Conservation (phyloP, 2,113 vertebrate genomes). For the Phoxinus phoxinus region DNA sequence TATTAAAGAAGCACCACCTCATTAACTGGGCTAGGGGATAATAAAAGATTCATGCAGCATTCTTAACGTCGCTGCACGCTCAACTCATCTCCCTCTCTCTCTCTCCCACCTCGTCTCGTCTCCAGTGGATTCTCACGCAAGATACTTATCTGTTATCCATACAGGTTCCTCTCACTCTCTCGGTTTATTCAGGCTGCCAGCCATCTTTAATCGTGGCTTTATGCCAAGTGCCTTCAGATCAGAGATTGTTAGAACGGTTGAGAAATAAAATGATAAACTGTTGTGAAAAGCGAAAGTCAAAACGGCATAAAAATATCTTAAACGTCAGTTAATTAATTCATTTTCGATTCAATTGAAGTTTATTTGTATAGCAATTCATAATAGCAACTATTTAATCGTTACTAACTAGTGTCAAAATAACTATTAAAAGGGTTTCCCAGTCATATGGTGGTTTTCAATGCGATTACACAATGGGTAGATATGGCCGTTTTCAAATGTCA, state of each 20-base stretch:
- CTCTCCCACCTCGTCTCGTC: conserved; percentile 53
- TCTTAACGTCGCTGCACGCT: conserved; percentile 56
- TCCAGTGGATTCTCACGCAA: conserved; percentile 44
- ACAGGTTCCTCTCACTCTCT: conserved; percentile 24
- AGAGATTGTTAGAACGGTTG: background rate
- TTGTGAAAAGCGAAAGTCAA: background rate
- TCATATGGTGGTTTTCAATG: background rate
- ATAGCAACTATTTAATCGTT: background rate
- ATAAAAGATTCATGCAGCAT: conserved; percentile 81
- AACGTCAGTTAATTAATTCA: background rate
- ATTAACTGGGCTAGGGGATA: conserved; percentile 75
- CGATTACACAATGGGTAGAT: background rate
- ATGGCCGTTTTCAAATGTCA: conserved; percentile 46
- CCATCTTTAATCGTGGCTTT: background rate
- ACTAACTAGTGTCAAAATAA: background rate
- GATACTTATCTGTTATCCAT: conserved; percentile 40
- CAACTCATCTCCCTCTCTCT: conserved; percentile 46
- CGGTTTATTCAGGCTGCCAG: conserved; percentile 20
- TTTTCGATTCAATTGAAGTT: no score
- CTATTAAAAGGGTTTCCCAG: background rate
- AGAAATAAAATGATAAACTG: background rate
- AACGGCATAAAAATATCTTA: background rate
- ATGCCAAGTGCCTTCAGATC: background rate
- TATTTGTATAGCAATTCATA: no score
- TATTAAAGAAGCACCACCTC: conserved; percentile 79